Evolutionary conservation across 2,888 invertebrate species (phyloP), one percentile per base, ranked within the genome.

Genomic region (Hartigia nigra): DNA sequence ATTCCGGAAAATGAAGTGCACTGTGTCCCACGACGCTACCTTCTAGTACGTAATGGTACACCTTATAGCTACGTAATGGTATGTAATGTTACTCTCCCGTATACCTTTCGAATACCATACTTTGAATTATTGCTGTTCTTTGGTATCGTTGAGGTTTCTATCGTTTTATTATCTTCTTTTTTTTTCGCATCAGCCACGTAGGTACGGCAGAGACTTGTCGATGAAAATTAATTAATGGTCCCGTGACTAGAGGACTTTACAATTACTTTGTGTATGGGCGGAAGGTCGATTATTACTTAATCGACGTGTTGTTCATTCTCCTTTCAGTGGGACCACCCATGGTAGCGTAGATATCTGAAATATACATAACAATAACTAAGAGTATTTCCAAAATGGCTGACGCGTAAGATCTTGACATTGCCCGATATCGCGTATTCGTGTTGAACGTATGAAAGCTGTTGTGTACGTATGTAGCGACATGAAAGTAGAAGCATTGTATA

Each of bases 1-100:
- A 79, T 79, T 74, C 79, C 78, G 70, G 55, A 79, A 79, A 79
- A 79, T 79, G 78, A 72, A 79, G 72, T 34, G 32, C 31, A 32
- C 72, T 72, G 4, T 34, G 72, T 31, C 31, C 34, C 23, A 32
- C 31, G 72, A 72, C 72, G 72, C 72, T 72, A 23, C 55, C 23
- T 23, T 34, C 72, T 32, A 31, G 72, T 34, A 34, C 31, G 34
- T 72, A 72, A 72, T 34, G 72, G 34, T 72, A 34, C 72, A 55
- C 55, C 55, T 55, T 55, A 55, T 55, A 55, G 9, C 23, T 23
- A 55, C 55, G 55, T 23, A 55, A 55, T 55, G 55, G 23, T 55
- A 55, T 55, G 55, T 55, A 55, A 55, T 23, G 55, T 9, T 55
- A 55, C 55, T 55, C 55, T 55, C 55, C 9, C 23, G 55, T 55